These are phyloP conservation scores for Ferrisia virgata DNA, from an alignment of 2,888 invertebrate species.

Conservation along the genomic window DNA sequence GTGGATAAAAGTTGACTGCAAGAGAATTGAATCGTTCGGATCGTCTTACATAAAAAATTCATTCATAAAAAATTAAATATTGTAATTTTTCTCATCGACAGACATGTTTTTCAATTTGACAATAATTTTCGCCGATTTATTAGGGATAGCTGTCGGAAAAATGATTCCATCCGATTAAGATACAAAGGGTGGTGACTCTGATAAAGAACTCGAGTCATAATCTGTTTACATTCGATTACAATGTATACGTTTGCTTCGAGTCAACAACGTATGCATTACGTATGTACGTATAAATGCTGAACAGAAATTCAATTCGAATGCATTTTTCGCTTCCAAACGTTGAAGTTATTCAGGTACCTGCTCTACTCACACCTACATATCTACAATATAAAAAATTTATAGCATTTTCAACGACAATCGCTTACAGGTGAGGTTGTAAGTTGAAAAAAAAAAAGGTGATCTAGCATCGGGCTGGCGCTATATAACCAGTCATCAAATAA, in stretches of 20 bases:
- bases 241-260: not conserved
- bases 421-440: not conserved
- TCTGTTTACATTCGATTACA: not conserved
- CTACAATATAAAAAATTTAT: not conserved
- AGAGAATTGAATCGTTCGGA: too few relatives aligned
- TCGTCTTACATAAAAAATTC: too few relatives aligned
- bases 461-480: not conserved
- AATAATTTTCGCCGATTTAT: too few relatives aligned
- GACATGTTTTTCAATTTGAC: too few relatives aligned
- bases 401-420: not conserved
- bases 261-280: too few relatives aligned
- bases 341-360: not conserved
- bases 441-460: not conserved
- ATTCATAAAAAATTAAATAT: too few relatives aligned
- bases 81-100: too few relatives aligned
- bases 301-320: not conserved
- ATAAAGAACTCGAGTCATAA: not conserved
- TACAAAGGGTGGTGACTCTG: not conserved
- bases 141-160: too few relatives aligned
- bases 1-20: too few relatives aligned
- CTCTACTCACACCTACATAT: too few relatives aligned
- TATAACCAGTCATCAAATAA: slow-evolving; percentile 17
- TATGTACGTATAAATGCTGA: not conserved
- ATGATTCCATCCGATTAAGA: too few relatives aligned
- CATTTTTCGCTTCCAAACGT: not conserved